Evolutionary conservation across 2,797 vertebrate genomes (phyloP).

Genomic region (Sternarchorhynchus goeldii): DNA sequence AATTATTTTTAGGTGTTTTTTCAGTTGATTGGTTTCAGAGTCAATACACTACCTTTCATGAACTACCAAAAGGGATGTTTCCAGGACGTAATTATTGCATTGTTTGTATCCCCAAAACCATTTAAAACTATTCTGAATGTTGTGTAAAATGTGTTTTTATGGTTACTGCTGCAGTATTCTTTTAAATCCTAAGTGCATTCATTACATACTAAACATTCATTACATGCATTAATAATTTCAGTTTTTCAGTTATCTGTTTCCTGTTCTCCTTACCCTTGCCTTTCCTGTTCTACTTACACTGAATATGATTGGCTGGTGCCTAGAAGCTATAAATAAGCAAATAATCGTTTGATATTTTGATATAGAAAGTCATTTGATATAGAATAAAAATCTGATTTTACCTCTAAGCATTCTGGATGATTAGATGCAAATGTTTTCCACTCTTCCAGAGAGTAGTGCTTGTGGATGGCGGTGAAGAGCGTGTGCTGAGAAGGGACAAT

Average conservation of each 20-base stretch:
- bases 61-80: too few relatives aligned
- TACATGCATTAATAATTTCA: not conserved
- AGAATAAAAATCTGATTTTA: slow-evolving; percentile 58
- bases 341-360: not conserved
- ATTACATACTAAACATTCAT: not conserved
- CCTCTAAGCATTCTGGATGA: slow-evolving; percentile 93
- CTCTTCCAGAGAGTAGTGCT: slow-evolving; percentile 94
- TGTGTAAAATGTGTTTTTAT: too few relatives aligned
- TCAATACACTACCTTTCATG: too few relatives aligned
- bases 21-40: too few relatives aligned
- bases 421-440: slow-evolving; percentile 90
- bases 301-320: too few relatives aligned
- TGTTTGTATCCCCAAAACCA: too few relatives aligned
- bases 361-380: not conserved
- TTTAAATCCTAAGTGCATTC: not conserved
- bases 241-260: not conserved
- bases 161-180: too few relatives aligned
- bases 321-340: not conserved
- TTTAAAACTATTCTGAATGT: too few relatives aligned
- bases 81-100: too few relatives aligned
- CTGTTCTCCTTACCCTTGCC: not conserved
- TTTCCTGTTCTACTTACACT: too few relatives aligned
- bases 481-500: slow-evolving; percentile 76
- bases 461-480: slow-evolving; percentile 95
- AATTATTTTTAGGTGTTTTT: too few relatives aligned